Base-by-base conservation (phyloP, 2,888 invertebrate genomes). In the Caprella mutica region DNA sequence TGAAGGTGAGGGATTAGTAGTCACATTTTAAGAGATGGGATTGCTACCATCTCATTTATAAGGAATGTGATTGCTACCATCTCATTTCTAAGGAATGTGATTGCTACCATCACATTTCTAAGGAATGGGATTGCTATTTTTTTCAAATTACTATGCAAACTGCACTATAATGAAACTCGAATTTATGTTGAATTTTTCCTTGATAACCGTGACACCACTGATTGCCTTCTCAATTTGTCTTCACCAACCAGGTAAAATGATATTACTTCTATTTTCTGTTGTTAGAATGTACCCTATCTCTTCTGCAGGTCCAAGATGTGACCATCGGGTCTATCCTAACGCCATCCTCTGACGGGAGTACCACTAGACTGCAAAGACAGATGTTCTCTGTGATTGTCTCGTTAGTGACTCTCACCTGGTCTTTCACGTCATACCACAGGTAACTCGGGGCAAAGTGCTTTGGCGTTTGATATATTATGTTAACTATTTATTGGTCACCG, bases 311-410 rank as follows among this genome's bases (percentile, higher is more conserved):
- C 27, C 55, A 55, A 29, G 61, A 61, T 26, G 61, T 58, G 8
- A 61, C 61, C 21, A 27, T 61, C 30, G 55, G 61, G 6, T 55
- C 55, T 26, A 61, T 61, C 27, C 53, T 61, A 24, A 58, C 61
- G 3, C 52, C 58, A n/a, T 58, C 61, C 9, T 29, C 58, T 9
- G 39, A 50, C 9, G 61, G 61, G 9, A 19, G 27, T 5, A 42
- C 58, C 23, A 58, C 61, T 5, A 52, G 56, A 39, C 26, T 61
- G 35, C 58, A 58, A 26, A 61, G 58, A n/a, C 61, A 61, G 46
- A 58, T 61, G 30, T 61, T 61, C 48, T 61, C 61, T 1, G 61
- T 61, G 5, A 48, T 61, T 23, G 58, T 61, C 33, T 61, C 61
- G 1, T 43, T 61, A 4, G 61, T 61, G 17, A 55, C 58, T 1